phyloP scores from a whole-genome alignment of 2,888 invertebrate genomes.

The Hypolimnas misippus region DNA sequence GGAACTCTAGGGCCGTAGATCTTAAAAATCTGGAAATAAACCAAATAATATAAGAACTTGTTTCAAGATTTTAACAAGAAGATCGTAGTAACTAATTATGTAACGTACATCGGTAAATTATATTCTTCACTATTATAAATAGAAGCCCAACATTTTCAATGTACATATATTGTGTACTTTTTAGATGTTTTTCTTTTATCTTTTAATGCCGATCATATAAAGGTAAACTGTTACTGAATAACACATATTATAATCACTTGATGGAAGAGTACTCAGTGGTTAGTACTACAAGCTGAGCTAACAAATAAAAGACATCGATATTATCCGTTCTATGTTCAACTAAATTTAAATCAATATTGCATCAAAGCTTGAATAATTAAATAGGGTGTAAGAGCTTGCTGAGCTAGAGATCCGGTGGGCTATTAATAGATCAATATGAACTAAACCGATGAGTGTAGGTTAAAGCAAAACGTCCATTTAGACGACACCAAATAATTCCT shows the following conservation, averaged over 20 bases:
- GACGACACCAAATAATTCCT: neutral
- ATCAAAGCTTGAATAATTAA: conserved; percentile 2
- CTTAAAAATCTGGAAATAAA: conserved; percentile 85
- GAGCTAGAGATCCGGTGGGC: neutral
- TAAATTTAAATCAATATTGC: neutral
- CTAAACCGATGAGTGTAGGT: neutral
- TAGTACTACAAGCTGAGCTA: too few species aligned
- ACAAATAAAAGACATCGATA: neutral
- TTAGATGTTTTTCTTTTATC: too few species aligned
- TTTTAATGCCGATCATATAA: too few species aligned
- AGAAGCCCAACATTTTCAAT: too few species aligned
- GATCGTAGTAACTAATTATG: too few species aligned
- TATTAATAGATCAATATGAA: conserved; percentile 5
- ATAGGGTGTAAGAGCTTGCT: neutral
- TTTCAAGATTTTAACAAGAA: neutral
- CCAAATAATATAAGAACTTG: neutral
- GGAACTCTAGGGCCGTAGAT: conserved; percentile 90
- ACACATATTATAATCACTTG: too few species aligned
- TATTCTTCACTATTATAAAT: too few species aligned
- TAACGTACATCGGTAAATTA: too few species aligned
- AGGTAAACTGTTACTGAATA: neutral
- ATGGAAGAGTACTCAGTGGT: too few species aligned
- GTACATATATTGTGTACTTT: too few species aligned
- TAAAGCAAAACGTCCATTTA: neutral
- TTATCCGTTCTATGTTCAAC: neutral